Conservation (phyloP, 2,888 invertebrate genomes). For the Hirtodrosophila trivittata region DNA sequence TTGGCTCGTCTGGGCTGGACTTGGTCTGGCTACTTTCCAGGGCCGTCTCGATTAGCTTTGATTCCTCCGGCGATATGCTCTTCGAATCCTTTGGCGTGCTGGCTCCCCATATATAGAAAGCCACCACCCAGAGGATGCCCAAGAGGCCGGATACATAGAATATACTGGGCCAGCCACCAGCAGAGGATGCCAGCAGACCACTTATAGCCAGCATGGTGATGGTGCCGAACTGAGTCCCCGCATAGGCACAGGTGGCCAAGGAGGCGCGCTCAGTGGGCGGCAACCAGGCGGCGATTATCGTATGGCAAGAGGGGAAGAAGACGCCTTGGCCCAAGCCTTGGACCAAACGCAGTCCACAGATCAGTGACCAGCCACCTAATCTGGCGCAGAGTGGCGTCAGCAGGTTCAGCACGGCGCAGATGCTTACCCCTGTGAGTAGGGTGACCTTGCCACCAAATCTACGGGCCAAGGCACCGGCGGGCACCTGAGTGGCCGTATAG, state of each 20-base stretch:
- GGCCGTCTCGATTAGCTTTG: slow-evolving; percentile 86
- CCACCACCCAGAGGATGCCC: slow-evolving; percentile 88
- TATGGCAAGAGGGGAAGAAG: slow-evolving; percentile 88
- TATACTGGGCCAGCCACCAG: slow-evolving; percentile 90
- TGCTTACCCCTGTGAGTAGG: slow-evolving; percentile 85
- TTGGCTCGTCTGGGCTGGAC: slow-evolving; percentile 41
- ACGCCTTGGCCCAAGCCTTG: slow-evolving; percentile 89
- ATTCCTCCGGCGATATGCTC: slow-evolving; percentile 87
- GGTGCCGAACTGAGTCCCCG: slow-evolving; percentile 91
- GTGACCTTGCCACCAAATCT: slow-evolving; percentile 89
- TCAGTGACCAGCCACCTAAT: slow-evolving; percentile 86
- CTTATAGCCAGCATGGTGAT: slow-evolving; percentile 89
- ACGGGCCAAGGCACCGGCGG: slow-evolving; percentile 89
- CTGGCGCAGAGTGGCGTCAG: slow-evolving; percentile 88
- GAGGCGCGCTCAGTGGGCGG: slow-evolving; percentile 88
- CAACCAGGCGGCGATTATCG: slow-evolving; percentile 88
- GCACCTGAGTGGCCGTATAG: slow-evolving; percentile 87
- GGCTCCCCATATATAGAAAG: slow-evolving; percentile 87
- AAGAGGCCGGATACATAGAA: slow-evolving; percentile 89
- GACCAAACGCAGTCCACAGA: slow-evolving; percentile 86
- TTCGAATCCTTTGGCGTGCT: slow-evolving; percentile 87
- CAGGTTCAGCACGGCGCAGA: slow-evolving; percentile 88
- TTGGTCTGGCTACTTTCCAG: slow-evolving; percentile 51
- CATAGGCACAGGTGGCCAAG: slow-evolving; percentile 88
- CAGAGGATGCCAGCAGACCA: slow-evolving; percentile 89